Percentiles rank a stretch among this genome's conserved stretches.
Conservation (phyloP, 1,140 invertebrate species). For the Nephotettix cincticeps region DNA sequence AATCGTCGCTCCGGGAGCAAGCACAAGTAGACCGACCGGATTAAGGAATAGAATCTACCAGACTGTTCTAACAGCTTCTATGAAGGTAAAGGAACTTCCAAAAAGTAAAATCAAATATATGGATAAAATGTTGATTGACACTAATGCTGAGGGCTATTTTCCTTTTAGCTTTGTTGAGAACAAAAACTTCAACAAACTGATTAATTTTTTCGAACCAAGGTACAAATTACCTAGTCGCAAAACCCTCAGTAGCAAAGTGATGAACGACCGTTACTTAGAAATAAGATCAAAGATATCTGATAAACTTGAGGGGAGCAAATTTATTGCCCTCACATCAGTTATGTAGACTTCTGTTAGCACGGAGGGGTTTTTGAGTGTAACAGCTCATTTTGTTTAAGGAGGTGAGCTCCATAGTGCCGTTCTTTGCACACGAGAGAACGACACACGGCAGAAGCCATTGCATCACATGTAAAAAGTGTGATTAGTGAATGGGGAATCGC, state of each 20-base stretch:
- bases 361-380: background rate
- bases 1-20: background rate
- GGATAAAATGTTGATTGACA: background rate
- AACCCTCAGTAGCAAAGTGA: background rate
- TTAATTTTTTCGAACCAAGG: background rate
- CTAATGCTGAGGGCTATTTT: background rate
- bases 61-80: background rate
- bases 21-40: background rate
- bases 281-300: background rate
- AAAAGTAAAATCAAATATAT: background rate
- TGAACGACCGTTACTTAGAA: background rate
- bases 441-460: conserved; percentile 1
- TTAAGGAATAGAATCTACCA: background rate
- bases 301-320: background rate
- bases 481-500: background rate
- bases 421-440: background rate
- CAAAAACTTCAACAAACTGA: background rate
- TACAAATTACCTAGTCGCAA: background rate
- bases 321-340: background rate
- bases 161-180: background rate
- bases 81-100: background rate
- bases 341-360: background rate
- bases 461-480: background rate
- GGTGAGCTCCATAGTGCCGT: background rate
- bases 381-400: background rate